phyloP scores from a whole-genome alignment of 2,888 invertebrate genomes.

The Actias luna region DNA sequence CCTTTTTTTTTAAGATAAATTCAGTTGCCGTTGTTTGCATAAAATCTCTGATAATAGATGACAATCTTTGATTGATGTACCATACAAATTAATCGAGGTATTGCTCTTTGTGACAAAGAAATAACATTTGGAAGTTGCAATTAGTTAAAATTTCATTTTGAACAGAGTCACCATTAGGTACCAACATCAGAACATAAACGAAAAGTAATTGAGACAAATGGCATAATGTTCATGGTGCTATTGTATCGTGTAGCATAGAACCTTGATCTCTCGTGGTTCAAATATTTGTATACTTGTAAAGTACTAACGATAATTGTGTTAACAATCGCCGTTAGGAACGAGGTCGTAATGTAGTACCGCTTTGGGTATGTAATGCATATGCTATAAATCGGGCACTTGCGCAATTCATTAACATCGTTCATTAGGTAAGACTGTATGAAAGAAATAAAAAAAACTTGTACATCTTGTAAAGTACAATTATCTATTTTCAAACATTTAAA shows the following conservation, averaged over 20 bases:
- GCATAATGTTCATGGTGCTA: conserved; percentile 22
- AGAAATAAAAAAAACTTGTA: conserved; percentile 7
- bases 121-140: not conserved
- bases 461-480: not conserved
- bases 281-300: conserved; percentile 39
- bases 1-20: not conserved
- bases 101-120: not conserved
- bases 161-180: not conserved
- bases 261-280: conserved; percentile 62
- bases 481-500: too few relatives aligned
- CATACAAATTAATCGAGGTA: not conserved
- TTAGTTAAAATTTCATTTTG: not conserved
- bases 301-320: conserved; percentile 59
- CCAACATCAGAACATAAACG: not conserved
- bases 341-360: conserved; percentile 49
- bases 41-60: not conserved
- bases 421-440: conserved; percentile 18
- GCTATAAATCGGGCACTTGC: conserved; percentile 43
- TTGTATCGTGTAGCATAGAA: conserved; percentile 45
- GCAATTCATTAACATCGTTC: conserved; percentile 41
- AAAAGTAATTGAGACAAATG: not conserved
- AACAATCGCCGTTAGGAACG: conserved; percentile 63
- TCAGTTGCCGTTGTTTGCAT: not conserved
- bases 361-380: conserved; percentile 40
- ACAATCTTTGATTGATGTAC: not conserved